Base-by-base conservation (phyloP, 1,140 invertebrate species). In the Ooceraea biroi region DNA sequence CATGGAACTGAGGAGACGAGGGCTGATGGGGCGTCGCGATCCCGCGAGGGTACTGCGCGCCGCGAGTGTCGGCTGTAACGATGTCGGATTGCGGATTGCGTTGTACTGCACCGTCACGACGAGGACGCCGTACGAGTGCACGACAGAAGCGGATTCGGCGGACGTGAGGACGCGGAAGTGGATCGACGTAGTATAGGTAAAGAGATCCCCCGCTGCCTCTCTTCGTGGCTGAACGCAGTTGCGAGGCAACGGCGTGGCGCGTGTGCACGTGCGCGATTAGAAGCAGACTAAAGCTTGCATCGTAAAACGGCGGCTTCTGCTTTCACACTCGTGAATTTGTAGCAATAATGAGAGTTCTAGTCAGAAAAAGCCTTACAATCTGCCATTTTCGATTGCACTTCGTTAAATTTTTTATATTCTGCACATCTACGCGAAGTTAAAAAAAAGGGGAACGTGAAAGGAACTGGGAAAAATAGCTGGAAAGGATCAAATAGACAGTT, bases 111-210 rank as follows among this genome's bases (percentile, higher is more conserved):
- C 41, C 46, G 58, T 66, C 85, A 55, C 74, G 58, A 76, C 41
- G 61, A 66, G 69, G 61, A 83, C 58, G 14, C 44, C 41, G 66
- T 48, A 83, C 72, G 50, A 57, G 17, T 55, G 41, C 58, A 55
- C 57, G n/a, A 57, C 48, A n/a, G 50, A 17, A 57, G 22, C 52
- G 68, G 71, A 84, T 30, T 25, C 44, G 12, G 27, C 57, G 58
- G 48, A 27, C 84, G 48, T 60, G 52, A 71, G 72, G 46, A 84
- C 73, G 71, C 69, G 65, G 63, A 78, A 78, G 76, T 69, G 76
- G 76, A 80, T 80, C 76, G 60, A 83, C 60, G 82, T 83, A 78
- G 71, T 83, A 52, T 87, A 88, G 80, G 86, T 88, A 88, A 80
- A 80, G 22, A 17, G 17, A 44, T 4, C 10, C n/a, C 30, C 19